Base-by-base conservation (phyloP, 37 sponge, comb jelly and placozoan species). In the Chondrilla cf. caribensis region DNA sequence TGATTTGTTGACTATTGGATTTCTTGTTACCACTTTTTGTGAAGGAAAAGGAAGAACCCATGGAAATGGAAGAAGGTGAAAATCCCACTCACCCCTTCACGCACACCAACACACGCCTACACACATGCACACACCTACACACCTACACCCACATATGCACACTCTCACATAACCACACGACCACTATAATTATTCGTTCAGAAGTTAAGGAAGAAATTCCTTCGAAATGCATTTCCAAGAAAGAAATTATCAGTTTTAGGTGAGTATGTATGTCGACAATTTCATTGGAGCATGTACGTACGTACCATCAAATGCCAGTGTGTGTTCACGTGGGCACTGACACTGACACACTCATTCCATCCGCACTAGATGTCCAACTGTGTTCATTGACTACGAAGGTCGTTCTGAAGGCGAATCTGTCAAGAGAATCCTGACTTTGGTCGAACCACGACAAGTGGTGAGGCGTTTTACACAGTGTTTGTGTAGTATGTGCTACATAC, bases 361-460 rank as follows among this genome's bases (percentile, higher is more conserved):
- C 33, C 72, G 9, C 11, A 14, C 51, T 11, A 97, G 96, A 36
- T 94, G 99, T 40, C 87, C 92, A 2, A 54, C 94, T 14, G 78
- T 88, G 17, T 93, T 80, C 82, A 94, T 96, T 75, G 99, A 99
- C 79, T 99, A 96, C 83, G 99, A 99, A 79, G 99, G 99, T 0
- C 83, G 93, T 3, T 99, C 97, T 19, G 99, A 99, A 81, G 99
- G 99, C 4, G 99, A 99, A 31, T 99, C 99, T 35, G 87, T 99
- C 85, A 99, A 94, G 64, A 83, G 92, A 70, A 99, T 99, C 29
- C 78, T 99, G 32, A 84, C 93, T 24, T 79, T 95, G 58, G 88
- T 99, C 54, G 96, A 99, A 81, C 99, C 99, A 14, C 80, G 96
- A 60, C 99, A 96, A 55, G 84, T 99, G 88, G 96, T 97, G 54